Evolutionary conservation across 2,797 vertebrate species (phyloP).

Genomic region (Hydrophis major): DNA sequence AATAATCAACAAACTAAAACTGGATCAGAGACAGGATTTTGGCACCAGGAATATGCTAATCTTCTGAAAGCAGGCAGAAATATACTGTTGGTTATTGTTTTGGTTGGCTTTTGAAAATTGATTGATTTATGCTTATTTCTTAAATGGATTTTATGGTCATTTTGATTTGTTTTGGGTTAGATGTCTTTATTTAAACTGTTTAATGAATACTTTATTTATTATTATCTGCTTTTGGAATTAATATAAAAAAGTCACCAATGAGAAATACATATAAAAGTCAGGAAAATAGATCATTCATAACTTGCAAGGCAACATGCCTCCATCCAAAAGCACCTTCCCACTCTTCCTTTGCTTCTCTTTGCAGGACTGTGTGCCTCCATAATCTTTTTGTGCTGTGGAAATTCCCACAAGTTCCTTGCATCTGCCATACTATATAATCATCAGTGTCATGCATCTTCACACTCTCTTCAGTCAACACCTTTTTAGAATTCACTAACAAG

Average conservation of each 20-base stretch:
- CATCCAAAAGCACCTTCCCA: not conserved
- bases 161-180: not conserved
- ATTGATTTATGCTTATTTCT: not conserved
- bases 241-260: not conserved
- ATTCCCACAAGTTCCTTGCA: not conserved
- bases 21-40: not conserved
- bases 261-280: not conserved
- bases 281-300: not conserved
- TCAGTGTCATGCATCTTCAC: not conserved
- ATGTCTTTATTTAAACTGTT: not conserved
- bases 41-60: not conserved
- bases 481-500: not conserved
- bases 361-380: not conserved
- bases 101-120: not conserved
- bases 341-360: not conserved
- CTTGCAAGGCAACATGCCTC: not conserved
- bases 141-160: not conserved
- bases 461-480: not conserved
- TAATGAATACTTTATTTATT: not conserved
- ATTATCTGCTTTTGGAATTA: not conserved
- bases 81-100: not conserved
- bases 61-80: not conserved
- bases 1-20: not conserved
- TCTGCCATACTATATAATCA: not conserved
- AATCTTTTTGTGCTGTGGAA: not conserved